Evolutionary conservation across 2,888 invertebrate species (phyloP).

Genomic region (Tenthredo mesomela): DNA sequence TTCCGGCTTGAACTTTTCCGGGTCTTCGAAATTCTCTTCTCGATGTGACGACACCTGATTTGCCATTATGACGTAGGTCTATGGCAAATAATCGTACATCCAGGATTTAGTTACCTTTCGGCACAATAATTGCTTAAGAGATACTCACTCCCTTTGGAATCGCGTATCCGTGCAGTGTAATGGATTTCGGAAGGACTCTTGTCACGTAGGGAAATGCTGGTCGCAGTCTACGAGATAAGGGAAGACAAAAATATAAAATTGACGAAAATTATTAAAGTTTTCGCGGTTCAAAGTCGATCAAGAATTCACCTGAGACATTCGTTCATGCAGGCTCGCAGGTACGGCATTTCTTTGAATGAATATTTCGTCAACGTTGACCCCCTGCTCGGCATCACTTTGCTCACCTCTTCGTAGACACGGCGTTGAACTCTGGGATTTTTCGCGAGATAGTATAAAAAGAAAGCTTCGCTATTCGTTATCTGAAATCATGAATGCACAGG

Average conservation of each 20-base stretch:
- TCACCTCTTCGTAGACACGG: slow-evolving; percentile 82
- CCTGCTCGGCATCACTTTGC: slow-evolving; percentile 70
- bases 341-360: slow-evolving; percentile 76
- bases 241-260: neutral
- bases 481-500: slow-evolving; percentile 67
- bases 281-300: neutral
- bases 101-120: neutral
- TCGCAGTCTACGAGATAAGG: slow-evolving; percentile 77
- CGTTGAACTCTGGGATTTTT: slow-evolving; percentile 83
- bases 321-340: slow-evolving; percentile 83
- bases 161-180: slow-evolving; percentile 82
- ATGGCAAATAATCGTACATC: neutral
- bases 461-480: slow-evolving; percentile 83
- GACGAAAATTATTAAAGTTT: neutral
- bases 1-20: slow-evolving; percentile 82
- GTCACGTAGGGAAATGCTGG: slow-evolving; percentile 84
- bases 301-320: slow-evolving; percentile 81
- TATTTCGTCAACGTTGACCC: slow-evolving; percentile 70
- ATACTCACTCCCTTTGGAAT: slow-evolving; percentile 75
- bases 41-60: slow-evolving; percentile 82
- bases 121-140: neutral
- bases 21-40: slow-evolving; percentile 84
- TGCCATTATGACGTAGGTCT: slow-evolving; percentile 83
- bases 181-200: slow-evolving; percentile 81
- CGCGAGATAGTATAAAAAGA: slow-evolving; percentile 85